Percentiles rank a stretch among this genome's conserved stretches.
Conservation (phyloP, 2,797 vertebrate genomes). For the Aplochiton taeniatus region DNA sequence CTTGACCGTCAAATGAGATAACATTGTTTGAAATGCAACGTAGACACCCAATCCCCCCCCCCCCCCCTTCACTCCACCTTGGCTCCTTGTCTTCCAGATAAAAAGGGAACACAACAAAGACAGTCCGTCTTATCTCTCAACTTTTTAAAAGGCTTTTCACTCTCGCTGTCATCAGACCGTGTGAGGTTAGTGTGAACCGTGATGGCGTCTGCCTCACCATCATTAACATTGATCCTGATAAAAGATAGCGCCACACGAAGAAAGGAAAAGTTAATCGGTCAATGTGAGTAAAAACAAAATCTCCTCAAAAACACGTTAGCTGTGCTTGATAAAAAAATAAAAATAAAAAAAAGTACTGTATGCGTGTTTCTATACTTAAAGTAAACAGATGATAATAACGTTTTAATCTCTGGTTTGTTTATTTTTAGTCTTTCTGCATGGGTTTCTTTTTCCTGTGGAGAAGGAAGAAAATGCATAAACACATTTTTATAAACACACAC, state of each 20-base stretch:
- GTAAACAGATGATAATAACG: no score
- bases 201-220: constrained; percentile 22
- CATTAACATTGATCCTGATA: constrained; percentile 52
- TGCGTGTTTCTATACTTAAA: no score
- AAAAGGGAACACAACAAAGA: constrained; percentile 51
- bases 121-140: constrained; percentile 39
- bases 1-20: constrained; percentile 70
- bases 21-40: constrained; percentile 54
- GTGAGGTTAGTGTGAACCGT: constrained; percentile 2
- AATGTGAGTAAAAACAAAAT: background rate
- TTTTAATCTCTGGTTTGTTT: no score
- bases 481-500: no score
- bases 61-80: constrained; percentile 35
- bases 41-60: constrained; percentile 51
- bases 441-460: no score
- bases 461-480: no score
- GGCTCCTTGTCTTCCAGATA: constrained; percentile 27
- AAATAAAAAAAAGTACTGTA: no score
- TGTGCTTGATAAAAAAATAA: no score
- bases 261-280: constrained; percentile 38
- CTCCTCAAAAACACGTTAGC: no score
- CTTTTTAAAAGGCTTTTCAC: constrained; percentile 40
- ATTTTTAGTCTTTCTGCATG: no score
- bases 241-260: constrained; percentile 41
- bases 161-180: constrained; percentile 47